Percentiles rank a stretch among this genome's conserved stretches.
These are phyloP conservation scores for Actias luna DNA, from an alignment of 2,888 invertebrate genomes.

Conservation along the genomic window DNA sequence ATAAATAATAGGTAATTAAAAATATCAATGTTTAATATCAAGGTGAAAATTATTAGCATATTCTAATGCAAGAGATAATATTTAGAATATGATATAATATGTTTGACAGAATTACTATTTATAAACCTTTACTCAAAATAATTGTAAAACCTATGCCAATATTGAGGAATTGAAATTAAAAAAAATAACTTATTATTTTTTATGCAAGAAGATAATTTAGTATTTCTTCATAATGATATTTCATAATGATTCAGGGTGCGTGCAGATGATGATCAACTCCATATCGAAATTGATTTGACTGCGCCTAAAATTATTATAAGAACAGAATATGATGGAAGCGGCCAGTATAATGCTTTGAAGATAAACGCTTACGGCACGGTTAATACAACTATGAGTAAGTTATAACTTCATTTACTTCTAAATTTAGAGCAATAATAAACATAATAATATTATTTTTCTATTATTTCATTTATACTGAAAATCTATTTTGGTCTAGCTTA, in stretches of 20 bases:
- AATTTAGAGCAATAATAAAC: too few relatives aligned
- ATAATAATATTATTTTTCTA: too few relatives aligned
- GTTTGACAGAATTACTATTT: too few relatives aligned
- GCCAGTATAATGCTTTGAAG: constrained; percentile 82
- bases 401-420: not conserved
- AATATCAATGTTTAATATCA: not conserved
- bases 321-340: constrained; percentile 83
- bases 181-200: too few relatives aligned
- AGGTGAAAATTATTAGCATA: not conserved
- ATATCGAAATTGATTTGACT: constrained; percentile 81
- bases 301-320: constrained; percentile 79
- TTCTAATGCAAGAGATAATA: not conserved
- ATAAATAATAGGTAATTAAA: not conserved
- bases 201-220: too few relatives aligned
- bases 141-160: too few relatives aligned
- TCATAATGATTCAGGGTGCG: constrained; percentile 57
- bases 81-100: too few relatives aligned
- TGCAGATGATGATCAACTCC: constrained; percentile 80
- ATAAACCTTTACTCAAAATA: too few relatives aligned
- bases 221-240: constrained; percentile 16
- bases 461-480: too few relatives aligned
- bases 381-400: constrained; percentile 83
- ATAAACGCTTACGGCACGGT: constrained; percentile 83
- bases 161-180: too few relatives aligned
- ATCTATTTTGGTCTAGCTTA: too few relatives aligned